These are phyloP conservation scores for Hyposmocoma kahamanoa DNA, from an alignment of 1,140 invertebrate species.

Conservation along the genomic window DNA sequence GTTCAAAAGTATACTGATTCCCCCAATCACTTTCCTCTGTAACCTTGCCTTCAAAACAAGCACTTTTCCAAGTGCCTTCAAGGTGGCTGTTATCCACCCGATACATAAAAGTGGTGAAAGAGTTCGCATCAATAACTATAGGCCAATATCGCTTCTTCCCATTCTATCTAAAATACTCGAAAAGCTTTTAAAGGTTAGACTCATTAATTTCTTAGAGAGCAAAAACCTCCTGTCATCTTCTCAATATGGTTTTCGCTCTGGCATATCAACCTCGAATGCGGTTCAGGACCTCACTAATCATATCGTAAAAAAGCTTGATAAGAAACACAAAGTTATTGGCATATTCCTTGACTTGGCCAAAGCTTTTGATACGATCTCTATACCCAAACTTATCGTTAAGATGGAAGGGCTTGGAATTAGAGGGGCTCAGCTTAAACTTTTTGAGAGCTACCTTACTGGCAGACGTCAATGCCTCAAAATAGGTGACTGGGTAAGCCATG, in stretches of 20 bases:
- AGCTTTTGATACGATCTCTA: conserved; percentile 10
- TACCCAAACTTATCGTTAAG: not conserved
- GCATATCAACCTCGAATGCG: conserved; percentile 5
- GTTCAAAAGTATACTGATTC: not conserved
- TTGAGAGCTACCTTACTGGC: not conserved
- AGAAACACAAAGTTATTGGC: not conserved
- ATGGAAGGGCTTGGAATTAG: conserved; percentile 1
- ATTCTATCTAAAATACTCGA: conserved; percentile 10
- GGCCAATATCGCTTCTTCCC: conserved; percentile 4
- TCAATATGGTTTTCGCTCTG: conserved; percentile 7
- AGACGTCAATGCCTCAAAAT: not conserved
- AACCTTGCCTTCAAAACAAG: not conserved
- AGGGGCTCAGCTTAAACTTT: not conserved
- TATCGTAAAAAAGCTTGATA: conserved; percentile 5
- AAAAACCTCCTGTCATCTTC: conserved; percentile 1
- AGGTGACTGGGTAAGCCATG: not conserved
- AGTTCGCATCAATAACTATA: conserved; percentile 2
- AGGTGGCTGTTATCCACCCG: conserved; percentile 3
- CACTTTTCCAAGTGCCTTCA: conserved; percentile 1
- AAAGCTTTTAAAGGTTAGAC: conserved; percentile 6
- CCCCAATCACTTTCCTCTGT: not conserved
- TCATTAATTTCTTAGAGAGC: conserved; percentile 5
- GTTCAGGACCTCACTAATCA: conserved; percentile 1
- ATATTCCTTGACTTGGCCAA: conserved; percentile 11
- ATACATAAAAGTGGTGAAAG: conserved; percentile 7